A percentile compares a stretch with the other conserved stretches of the same genome.
Conservation (phyloP, 2,797 vertebrate genomes). For the Coracias cyanogaster region DNA sequence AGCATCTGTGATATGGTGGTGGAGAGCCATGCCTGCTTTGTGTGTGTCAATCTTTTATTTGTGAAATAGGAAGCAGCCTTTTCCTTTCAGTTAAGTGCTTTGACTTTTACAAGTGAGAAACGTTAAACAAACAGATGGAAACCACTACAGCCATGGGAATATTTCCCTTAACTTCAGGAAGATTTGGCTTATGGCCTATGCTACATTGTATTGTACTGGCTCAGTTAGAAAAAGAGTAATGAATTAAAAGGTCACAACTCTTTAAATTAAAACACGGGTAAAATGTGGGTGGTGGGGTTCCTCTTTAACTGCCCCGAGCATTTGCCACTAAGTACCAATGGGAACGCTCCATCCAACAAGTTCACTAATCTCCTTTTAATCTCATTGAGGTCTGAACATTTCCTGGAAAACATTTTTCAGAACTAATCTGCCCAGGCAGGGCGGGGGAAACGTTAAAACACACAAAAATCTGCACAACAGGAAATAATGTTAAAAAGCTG, state of each 20-base stretch:
- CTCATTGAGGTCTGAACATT: slow-evolving; percentile 38
- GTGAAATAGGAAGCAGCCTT: slow-evolving; percentile 12
- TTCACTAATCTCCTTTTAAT: slow-evolving; percentile 52
- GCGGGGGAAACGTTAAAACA: slow-evolving; percentile 56
- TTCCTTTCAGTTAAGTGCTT: slow-evolving; percentile 15
- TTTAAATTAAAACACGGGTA: not conserved
- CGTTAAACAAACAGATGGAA: slow-evolving; percentile 53
- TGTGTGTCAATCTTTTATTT: not conserved
- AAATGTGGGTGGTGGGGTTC: not conserved
- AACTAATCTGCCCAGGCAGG: slow-evolving; percentile 27
- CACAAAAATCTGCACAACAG: slow-evolving; percentile 70
- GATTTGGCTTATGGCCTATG: slow-evolving; percentile 16
- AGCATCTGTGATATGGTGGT: not conserved
- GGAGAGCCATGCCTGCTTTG: not conserved
- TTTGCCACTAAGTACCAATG: not conserved
- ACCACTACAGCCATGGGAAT: slow-evolving; percentile 21
- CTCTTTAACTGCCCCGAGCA: not conserved
- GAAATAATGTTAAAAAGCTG: slow-evolving; percentile 76
- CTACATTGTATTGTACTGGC: not conserved
- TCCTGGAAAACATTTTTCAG: slow-evolving; percentile 55
- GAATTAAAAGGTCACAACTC: slow-evolving; percentile 14
- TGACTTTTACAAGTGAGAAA: slow-evolving; percentile 37
- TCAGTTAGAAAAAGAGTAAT: slow-evolving; percentile 18
- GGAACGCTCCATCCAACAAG: slow-evolving; percentile 2
- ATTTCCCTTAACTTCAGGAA: slow-evolving; percentile 31